Conservation (phyloP, 2,797 vertebrate genomes). For the Gastrophryne carolinensis region DNA sequence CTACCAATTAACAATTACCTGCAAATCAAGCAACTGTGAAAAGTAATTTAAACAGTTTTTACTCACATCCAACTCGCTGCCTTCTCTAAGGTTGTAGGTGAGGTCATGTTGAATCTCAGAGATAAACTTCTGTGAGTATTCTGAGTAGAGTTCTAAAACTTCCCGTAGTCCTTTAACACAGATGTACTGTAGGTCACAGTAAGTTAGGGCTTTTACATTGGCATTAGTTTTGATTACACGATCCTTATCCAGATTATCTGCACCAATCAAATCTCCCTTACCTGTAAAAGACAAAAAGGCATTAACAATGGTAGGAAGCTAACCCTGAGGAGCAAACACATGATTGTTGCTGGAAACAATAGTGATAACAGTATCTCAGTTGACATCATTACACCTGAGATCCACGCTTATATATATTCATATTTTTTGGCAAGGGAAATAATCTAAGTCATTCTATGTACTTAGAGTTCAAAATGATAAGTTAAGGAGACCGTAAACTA, state of each 20-base stretch:
- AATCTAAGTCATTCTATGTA: too few relatives aligned
- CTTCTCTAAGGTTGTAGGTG: constrained; percentile 52
- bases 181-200: constrained; percentile 55
- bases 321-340: too few relatives aligned
- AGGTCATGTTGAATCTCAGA: constrained; percentile 52
- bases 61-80: constrained; percentile 52
- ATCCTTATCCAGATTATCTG: constrained; percentile 48
- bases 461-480: too few relatives aligned
- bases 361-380: too few relatives aligned
- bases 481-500: too few relatives aligned
- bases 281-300: constrained; percentile 18
- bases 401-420: too few relatives aligned
- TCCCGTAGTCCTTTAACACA: constrained; percentile 52
- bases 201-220: constrained; percentile 54
- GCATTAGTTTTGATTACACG: constrained; percentile 52
- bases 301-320: too few relatives aligned
- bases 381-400: too few relatives aligned
- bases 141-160: constrained; percentile 51
- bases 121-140: constrained; percentile 53
- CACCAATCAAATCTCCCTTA: constrained; percentile 53
- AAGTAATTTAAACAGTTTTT: neutral
- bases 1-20: neutral
- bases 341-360: too few relatives aligned
- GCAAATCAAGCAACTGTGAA: neutral
- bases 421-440: too few relatives aligned